A percentile compares a stretch with the other conserved stretches of the same genome.
Conservation (phyloP, 2,113 vertebrate genomes). For the Sphyrna mokarran region DNA sequence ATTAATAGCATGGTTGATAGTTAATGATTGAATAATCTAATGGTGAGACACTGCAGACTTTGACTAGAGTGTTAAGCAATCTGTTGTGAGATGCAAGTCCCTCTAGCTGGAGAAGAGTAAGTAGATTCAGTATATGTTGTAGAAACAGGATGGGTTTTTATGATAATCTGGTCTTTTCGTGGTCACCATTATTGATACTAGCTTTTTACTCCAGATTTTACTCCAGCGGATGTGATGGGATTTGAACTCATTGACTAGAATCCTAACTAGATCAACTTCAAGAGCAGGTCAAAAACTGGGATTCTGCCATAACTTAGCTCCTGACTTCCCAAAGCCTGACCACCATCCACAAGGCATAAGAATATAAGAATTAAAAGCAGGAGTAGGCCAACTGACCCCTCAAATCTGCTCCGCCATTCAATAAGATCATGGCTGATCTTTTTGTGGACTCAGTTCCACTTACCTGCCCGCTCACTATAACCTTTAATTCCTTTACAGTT, state of each 20-base stretch:
- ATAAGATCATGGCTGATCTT: no score
- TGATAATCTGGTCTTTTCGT: not conserved
- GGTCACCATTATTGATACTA: not conserved
- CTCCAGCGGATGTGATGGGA: not conserved
- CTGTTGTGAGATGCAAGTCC: not conserved
- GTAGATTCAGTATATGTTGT: not conserved
- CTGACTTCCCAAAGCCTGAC: no score
- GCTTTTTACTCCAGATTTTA: not conserved
- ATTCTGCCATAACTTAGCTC: no score
- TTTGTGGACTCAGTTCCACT: no score
- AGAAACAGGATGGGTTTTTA: not conserved
- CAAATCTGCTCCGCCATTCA: no score
- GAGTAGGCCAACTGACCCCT: no score
- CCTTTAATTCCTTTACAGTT: no score
- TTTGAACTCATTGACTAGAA: not conserved
- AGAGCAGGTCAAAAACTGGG: no score
- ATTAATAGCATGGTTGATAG: not conserved
- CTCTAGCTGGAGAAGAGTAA: not conserved
- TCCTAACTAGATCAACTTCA: not conserved
- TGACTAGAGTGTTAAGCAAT: not conserved
- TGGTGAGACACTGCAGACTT: not conserved
- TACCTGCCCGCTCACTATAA: no score
- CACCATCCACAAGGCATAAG: no score
- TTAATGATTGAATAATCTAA: not conserved
- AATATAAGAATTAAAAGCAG: no score